A percentile compares a stretch with the other conserved stretches of the same genome.
Evolutionary conservation across 2,113 vertebrate genomes (phyloP).

Genomic region (Nestor notabilis): DNA sequence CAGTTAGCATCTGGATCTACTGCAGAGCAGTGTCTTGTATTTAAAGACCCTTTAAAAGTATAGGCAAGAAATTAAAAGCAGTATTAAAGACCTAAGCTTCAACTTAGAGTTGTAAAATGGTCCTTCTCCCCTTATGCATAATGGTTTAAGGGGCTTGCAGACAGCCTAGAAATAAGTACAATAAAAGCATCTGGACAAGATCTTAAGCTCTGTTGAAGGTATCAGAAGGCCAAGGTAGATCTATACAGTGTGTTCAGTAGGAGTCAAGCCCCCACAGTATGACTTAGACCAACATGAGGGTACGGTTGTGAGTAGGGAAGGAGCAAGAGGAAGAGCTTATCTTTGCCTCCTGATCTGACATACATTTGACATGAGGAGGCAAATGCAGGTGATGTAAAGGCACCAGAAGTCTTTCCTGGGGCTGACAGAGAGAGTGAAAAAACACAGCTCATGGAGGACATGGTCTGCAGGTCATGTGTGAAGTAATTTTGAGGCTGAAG

Average conservation of each 20-base stretch:
- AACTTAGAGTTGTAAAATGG: not conserved
- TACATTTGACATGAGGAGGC: not conserved
- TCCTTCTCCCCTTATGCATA: not conserved
- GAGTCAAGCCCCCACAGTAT: not conserved
- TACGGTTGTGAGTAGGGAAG: not conserved
- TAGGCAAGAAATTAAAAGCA: not conserved
- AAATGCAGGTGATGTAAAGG: not conserved
- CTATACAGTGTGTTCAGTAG: not conserved
- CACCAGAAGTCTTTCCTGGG: not conserved
- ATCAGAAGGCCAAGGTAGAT: not conserved
- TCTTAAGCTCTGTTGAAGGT: not conserved
- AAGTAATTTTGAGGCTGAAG: not conserved
- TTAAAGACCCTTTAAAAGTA: not conserved
- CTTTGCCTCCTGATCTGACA: not conserved
- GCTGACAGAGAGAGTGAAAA: not conserved
- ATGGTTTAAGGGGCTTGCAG: not conserved
- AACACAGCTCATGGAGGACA: not conserved
- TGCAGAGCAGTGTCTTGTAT: not conserved
- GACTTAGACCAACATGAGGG: not conserved
- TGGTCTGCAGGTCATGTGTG: not conserved
- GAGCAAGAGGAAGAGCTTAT: not conserved
- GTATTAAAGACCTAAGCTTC: not conserved
- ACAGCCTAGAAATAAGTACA: not conserved
- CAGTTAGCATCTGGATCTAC: not conserved
- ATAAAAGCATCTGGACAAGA: not conserved